Evolutionary conservation across 1,140 invertebrate species (phyloP), one percentile per base, ranked within the genome.

Genomic region (Aphidius ervi): DNA sequence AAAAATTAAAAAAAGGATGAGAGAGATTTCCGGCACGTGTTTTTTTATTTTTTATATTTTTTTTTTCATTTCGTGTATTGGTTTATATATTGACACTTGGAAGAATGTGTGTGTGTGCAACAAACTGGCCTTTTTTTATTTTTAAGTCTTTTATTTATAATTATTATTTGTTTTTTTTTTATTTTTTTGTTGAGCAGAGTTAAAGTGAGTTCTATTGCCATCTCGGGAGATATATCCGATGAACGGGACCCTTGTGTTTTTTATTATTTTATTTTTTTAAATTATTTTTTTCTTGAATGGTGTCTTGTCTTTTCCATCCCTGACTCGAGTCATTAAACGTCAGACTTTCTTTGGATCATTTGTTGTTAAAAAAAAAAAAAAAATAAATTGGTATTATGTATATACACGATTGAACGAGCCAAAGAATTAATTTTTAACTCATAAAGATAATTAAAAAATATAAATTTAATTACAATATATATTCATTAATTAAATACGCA

Each of bases 161-260:
- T 48, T 20, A 37, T 50, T 31, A 10, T 50, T 16, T 16, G 16
- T 16, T 16, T 16, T 16, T 31, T 31, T 31, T 31, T 31, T 3
- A 31, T 31, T 31, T 31, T 31, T 31, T 31, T 31, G 4, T 31
- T 31, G 23, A 31, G 4, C 4, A 2, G 39, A 9, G 37, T 16
- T 20, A 8, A 43, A 47, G 56, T 37, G 8, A 46, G 45, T 16
- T 58, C 41, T 55, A 59, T 56, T 45, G 41, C 60, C 63, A 65
- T 65, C 60, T 62, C 60, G 39, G 58, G 53, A 41, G 58, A 55
- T 47, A 58, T 46, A 48, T 42, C 46, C 53, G 58, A 58, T 65
- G 60, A 65, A 65, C 60, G 63, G 60, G 60, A 65, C 58, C 60
- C 50, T 65, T 65, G 63, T 65, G 42, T 54, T 54, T 40, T 39